Percentiles rank a stretch among this genome's conserved stretches.
phyloP scores from a whole-genome alignment of 1,140 invertebrate species.

The Drosophila grimshawi region DNA sequence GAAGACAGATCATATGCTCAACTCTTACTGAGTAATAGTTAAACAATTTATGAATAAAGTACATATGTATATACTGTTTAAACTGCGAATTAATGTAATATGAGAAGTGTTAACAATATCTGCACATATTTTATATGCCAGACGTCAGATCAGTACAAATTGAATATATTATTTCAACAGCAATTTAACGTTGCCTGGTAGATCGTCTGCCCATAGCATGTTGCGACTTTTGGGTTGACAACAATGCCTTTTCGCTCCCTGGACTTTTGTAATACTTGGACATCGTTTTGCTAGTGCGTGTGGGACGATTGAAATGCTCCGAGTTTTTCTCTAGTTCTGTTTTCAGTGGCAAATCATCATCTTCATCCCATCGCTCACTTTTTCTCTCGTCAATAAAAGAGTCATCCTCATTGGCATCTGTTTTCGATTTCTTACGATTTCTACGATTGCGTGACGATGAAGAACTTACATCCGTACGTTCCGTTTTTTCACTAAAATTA shows the following conservation, averaged over 20 bases:
- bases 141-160: not conserved
- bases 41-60: slow-evolving; percentile 45
- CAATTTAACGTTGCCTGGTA: slow-evolving; percentile 56
- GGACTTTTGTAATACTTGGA: slow-evolving; percentile 81
- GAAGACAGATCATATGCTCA: slow-evolving; percentile 14
- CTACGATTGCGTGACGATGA: slow-evolving; percentile 65
- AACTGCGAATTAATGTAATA: slow-evolving; percentile 15
- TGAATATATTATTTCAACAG: not conserved
- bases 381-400: slow-evolving; percentile 56
- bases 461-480: slow-evolving; percentile 66
- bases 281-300: slow-evolving; percentile 74
- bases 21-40: slow-evolving; percentile 39
- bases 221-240: slow-evolving; percentile 52
- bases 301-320: slow-evolving; percentile 54
- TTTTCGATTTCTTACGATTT: slow-evolving; percentile 56
- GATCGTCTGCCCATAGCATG: slow-evolving; percentile 73
- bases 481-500: slow-evolving; percentile 62
- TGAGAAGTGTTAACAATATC: slow-evolving; percentile 27
- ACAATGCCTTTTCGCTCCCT: slow-evolving; percentile 32
- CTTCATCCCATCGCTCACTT: slow-evolving; percentile 64
- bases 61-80: slow-evolving; percentile 35
- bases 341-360: slow-evolving; percentile 70
- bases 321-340: slow-evolving; percentile 51
- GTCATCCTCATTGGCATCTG: slow-evolving; percentile 50
- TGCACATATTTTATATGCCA: slow-evolving; percentile 54